These are phyloP conservation scores for Dreissena rostriformis DNA, from an alignment of 1,140 invertebrate species.

Conservation along the genomic window DNA sequence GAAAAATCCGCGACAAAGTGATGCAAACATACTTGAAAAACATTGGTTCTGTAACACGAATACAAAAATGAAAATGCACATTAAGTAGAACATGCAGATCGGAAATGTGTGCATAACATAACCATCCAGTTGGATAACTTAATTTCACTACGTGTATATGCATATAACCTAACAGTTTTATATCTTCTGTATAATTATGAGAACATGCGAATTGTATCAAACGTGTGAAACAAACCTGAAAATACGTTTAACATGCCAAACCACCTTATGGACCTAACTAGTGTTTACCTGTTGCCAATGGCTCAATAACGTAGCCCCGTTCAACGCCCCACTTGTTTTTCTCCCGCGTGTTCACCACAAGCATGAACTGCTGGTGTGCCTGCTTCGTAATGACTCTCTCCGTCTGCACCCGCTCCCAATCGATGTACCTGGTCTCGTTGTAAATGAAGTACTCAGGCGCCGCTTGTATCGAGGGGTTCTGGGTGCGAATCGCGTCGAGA, in stretches of 20 bases:
- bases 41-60: too few species aligned
- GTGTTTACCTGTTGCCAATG: conserved; percentile 33
- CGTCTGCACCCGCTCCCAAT: conserved; percentile 49
- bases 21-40: too few species aligned
- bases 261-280: not conserved
- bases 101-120: too few species aligned
- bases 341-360: conserved; percentile 52
- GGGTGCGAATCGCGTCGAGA: conserved; percentile 45
- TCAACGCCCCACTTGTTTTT: conserved; percentile 60
- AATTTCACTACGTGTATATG: too few species aligned
- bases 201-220: not conserved
- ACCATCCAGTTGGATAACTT: too few species aligned
- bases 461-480: conserved; percentile 20
- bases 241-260: not conserved
- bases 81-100: too few species aligned
- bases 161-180: too few species aligned
- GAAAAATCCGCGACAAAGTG: too few species aligned
- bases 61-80: too few species aligned
- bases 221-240: not conserved
- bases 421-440: conserved; percentile 54
- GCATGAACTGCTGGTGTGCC: conserved; percentile 38
- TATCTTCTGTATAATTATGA: not conserved
- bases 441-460: conserved; percentile 56
- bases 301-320: conserved; percentile 49
- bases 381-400: conserved; percentile 23